A percentile compares a stretch with the other conserved stretches of the same genome.
phyloP scores from a whole-genome alignment of 2,797 vertebrate species.

The Cyprinella venusta region DNA sequence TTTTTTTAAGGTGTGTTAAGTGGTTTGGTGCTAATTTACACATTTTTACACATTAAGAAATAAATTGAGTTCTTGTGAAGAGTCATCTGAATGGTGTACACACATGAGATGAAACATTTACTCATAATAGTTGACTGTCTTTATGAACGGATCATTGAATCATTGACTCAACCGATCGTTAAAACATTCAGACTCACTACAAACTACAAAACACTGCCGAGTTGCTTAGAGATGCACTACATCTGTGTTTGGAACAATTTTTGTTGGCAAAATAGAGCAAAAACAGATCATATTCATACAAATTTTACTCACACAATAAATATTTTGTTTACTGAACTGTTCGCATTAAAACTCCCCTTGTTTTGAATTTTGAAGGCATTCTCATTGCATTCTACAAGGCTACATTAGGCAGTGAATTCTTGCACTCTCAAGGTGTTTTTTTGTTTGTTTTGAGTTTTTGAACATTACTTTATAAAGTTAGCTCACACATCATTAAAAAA shows the following conservation, averaged over 20 bases:
- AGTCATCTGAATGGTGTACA: neutral
- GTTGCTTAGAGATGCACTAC: neutral
- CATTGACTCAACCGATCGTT: neutral
- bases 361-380: neutral
- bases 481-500: neutral
- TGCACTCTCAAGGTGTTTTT: neutral
- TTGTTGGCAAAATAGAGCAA: neutral
- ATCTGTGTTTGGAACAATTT: neutral
- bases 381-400: neutral
- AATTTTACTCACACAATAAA: neutral
- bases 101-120: neutral
- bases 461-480: neutral
- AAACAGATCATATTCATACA: neutral
- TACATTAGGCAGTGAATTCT: neutral
- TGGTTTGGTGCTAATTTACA: neutral
- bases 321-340: neutral
- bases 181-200: neutral
- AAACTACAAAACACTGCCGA: neutral
- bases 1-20: neutral
- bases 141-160: neutral
- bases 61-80: neutral
- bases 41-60: neutral
- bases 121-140: neutral
- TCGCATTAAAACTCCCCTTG: neutral
- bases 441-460: neutral